Evolutionary conservation across 2,888 invertebrate genomes (phyloP), one percentile per base, ranked within the genome.

Genomic region (Cotesia congregata): DNA sequence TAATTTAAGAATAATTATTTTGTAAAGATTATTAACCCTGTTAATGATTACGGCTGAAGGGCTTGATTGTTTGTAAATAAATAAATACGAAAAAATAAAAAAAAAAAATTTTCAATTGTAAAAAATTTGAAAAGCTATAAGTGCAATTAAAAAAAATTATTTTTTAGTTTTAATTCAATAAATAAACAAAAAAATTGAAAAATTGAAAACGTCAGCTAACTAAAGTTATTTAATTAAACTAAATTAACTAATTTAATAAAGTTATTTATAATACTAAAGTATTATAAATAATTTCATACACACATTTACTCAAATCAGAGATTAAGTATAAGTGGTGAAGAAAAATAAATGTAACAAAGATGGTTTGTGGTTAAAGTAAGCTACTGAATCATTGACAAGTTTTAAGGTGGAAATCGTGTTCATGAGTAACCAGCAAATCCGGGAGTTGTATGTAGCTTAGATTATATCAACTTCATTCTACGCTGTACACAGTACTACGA

Each of bases 391-490:
- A 86, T 87, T 87, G 82, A 87, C 80, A 81, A 82, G 82, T 77
- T 82, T 83, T 86, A 86, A 87, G 86, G 86, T 87, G 85, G 83
- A 86, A 87, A 86, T 81, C 87, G 80, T 87, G 87, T 87, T 84
- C 82, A 79, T 82, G 77, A 82, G 73, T 75, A 71, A 77, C 70
- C 17, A 60, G 62, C 78, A 76, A 41, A 64, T 74, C 76, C 17
- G 41, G 62, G 76, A 77, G 78, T 77, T 75, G 77, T 80, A 77
- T 77, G 81, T 82, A 82, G 81, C 79, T 84, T 82, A 79, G 82
- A 85, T 85, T 85, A 86, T 84, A 84, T 82, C 83, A 81, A 76
- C 82, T 83, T 77, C 74, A 78, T 78, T 72, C 72, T 41, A 71
- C 72, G 72, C 76, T 30, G 3, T 30, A 30, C 30, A 30, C 30